Conservation (phyloP, 2,113 vertebrate genomes). For the Clarias magur region DNA sequence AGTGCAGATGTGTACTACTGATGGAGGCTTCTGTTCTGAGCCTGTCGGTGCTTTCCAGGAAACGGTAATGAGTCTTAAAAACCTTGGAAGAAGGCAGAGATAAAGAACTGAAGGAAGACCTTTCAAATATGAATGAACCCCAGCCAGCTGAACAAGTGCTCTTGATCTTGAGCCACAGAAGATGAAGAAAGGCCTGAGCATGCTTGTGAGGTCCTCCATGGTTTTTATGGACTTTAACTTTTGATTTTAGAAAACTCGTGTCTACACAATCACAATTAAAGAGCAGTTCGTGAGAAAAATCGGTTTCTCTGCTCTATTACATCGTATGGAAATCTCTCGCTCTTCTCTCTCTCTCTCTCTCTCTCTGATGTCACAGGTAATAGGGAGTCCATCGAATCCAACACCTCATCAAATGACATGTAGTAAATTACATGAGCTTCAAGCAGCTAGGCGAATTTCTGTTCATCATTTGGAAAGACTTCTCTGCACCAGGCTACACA, state of each 20-base stretch:
- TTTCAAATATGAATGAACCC: slow-evolving; percentile 37
- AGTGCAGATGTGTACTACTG: slow-evolving; percentile 28
- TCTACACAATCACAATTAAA: slow-evolving; percentile 34
- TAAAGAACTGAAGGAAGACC: slow-evolving; percentile 49
- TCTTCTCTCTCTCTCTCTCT: slow-evolving; percentile 50
- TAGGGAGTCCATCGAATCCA: slow-evolving; percentile 96
- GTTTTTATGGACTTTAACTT: slow-evolving; percentile 20
- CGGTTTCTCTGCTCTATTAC: slow-evolving; percentile 3
- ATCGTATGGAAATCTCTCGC: not conserved
- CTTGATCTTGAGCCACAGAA: slow-evolving; percentile 27
- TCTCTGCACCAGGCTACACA: slow-evolving; percentile 89
- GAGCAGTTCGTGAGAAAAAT: slow-evolving; percentile 18
- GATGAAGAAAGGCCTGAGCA: slow-evolving; percentile 7
- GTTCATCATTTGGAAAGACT: slow-evolving; percentile 98
- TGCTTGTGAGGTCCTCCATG: not conserved
- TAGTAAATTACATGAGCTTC: slow-evolving; percentile 99
- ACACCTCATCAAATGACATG: slow-evolving; percentile 98
- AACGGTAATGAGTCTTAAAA: slow-evolving; percentile 55
- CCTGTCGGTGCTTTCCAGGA: slow-evolving; percentile 52
- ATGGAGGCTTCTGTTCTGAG: slow-evolving; percentile 29
- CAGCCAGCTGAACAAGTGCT: slow-evolving; percentile 44
- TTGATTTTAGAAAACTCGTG: slow-evolving; percentile 10
- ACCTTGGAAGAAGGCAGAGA: slow-evolving; percentile 51
- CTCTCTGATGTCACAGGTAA: slow-evolving; percentile 88
- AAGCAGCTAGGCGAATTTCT: slow-evolving; percentile 98